Percentiles rank a stretch among this genome's conserved stretches.
Conservation (phyloP, 2,797 vertebrate genomes). For the Poeciliopsis gracilis region DNA sequence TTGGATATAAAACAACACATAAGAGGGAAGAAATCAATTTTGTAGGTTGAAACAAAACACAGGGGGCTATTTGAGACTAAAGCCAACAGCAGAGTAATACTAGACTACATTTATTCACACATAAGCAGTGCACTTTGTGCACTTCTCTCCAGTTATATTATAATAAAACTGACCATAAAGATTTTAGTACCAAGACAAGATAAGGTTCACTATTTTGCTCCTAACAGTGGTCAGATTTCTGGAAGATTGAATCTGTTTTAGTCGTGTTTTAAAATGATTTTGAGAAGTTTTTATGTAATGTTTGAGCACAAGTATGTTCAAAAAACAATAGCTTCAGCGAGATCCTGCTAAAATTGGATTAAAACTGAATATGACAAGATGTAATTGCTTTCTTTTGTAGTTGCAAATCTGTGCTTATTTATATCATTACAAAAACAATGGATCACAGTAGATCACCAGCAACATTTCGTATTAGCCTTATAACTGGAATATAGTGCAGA, state of each 20-base stretch:
- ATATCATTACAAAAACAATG: not conserved
- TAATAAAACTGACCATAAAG: not conserved
- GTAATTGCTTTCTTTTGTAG: not conserved
- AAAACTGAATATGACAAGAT: not conserved
- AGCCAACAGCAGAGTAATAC: not conserved
- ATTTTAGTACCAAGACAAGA: not conserved
- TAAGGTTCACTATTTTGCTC: not conserved
- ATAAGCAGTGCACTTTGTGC: not conserved
- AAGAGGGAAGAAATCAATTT: not conserved
- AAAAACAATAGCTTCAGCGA: not conserved
- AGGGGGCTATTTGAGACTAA: not conserved
- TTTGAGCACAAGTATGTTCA: not conserved
- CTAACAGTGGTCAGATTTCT: not conserved
- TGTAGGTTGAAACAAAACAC: not conserved
- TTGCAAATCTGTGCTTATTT: not conserved
- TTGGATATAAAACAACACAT: not conserved
- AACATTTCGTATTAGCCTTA: not conserved
- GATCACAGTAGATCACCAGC: not conserved
- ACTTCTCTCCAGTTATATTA: not conserved
- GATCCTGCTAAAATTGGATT: not conserved
- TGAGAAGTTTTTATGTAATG: not conserved
- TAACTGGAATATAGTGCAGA: not conserved
- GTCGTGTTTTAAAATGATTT: not conserved
- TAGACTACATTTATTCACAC: not conserved
- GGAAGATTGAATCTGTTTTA: not conserved